phyloP scores from a whole-genome alignment of 1,140 invertebrate species.

The Diorhabda elongata region DNA sequence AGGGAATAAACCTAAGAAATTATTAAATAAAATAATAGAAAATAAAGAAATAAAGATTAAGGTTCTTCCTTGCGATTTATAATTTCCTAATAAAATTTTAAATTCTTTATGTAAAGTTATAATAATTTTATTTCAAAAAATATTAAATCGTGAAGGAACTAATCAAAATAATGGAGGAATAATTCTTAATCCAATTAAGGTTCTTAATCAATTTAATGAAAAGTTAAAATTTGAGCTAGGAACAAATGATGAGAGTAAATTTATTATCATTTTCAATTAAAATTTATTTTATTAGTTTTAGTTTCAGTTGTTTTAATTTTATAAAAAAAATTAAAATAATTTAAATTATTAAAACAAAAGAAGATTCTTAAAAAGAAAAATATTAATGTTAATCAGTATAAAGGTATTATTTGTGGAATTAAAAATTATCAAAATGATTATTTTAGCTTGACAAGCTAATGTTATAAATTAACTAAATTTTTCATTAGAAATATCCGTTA shows the following conservation, averaged over 20 bases:
- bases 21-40: conserved; percentile 56
- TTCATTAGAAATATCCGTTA: too few relatives aligned
- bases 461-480: conserved; percentile 52
- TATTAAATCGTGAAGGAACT: conserved; percentile 49
- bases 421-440: conserved; percentile 53
- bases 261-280: conserved; percentile 54
- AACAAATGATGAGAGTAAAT: conserved; percentile 55
- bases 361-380: conserved; percentile 50
- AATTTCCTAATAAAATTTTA: conserved; percentile 49
- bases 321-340: conserved; percentile 47
- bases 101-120: conserved; percentile 51
- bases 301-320: conserved; percentile 32
- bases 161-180: conserved; percentile 50
- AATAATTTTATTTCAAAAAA: conserved; percentile 49
- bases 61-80: conserved; percentile 47
- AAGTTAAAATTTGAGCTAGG: conserved; percentile 48
- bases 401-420: conserved; percentile 53
- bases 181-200: conserved; percentile 46
- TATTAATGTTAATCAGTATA: conserved; percentile 52
- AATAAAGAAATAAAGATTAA: conserved; percentile 55
- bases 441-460: conserved; percentile 57
- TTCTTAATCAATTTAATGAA: conserved; percentile 55
- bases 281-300: conserved; percentile 43
- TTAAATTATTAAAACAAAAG: conserved; percentile 50
- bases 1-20: conserved; percentile 61